phyloP scores from a whole-genome alignment of 2,113 vertebrate species.

The Lonchura striata region DNA sequence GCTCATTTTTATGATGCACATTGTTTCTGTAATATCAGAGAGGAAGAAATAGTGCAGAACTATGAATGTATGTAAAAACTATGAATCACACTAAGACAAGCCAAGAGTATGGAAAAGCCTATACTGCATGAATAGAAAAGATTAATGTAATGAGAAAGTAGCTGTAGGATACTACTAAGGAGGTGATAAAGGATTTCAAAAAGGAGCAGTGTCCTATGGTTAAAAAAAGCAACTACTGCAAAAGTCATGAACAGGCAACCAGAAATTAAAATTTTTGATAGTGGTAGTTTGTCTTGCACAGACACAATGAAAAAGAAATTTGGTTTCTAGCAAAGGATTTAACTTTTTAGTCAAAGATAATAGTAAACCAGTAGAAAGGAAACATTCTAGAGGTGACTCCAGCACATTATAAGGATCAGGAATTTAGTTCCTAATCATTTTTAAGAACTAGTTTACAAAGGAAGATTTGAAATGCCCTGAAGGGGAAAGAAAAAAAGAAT shows the following conservation, averaged over 20 bases:
- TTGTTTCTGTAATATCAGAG: neutral
- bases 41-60: neutral
- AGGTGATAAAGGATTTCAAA: neutral
- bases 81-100: neutral
- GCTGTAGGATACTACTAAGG: neutral
- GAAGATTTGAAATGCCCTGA: neutral
- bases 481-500: neutral
- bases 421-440: neutral
- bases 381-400: neutral
- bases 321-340: neutral
- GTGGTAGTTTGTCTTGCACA: neutral
- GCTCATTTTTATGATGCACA: neutral
- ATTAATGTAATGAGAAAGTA: neutral
- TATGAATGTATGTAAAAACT: neutral
- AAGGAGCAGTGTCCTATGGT: neutral
- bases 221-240: neutral
- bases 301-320: neutral
- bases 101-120: neutral
- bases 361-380: neutral
- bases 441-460: neutral
- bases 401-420: neutral
- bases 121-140: neutral
- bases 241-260: neutral
- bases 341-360: neutral
- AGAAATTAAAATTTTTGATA: neutral